Evolutionary conservation across 2,797 vertebrate genomes (phyloP).

Genomic region (Cephalopachus bancanus): DNA sequence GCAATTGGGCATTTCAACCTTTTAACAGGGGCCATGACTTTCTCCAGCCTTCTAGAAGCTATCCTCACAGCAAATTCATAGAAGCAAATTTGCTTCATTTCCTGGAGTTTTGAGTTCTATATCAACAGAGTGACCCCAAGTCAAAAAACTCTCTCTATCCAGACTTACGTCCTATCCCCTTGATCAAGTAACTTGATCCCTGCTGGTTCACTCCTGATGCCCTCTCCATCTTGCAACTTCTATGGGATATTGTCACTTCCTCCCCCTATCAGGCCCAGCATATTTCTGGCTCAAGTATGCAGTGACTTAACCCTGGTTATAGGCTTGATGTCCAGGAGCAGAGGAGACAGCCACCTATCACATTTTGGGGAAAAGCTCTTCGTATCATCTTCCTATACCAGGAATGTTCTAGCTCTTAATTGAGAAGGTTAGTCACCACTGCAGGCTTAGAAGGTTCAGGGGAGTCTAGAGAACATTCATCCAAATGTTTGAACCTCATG

Average conservation of each 20-base stretch:
- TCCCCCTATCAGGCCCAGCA: neutral
- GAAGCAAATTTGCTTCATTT: neutral
- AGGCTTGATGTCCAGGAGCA: neutral
- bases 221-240: neutral
- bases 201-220: neutral
- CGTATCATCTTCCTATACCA: neutral
- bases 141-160: neutral
- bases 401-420: neutral
- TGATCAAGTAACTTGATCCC: neutral
- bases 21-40: neutral
- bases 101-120: neutral
- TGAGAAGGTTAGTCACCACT: neutral
- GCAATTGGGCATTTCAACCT: neutral
- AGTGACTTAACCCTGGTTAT: neutral
- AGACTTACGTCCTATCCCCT: neutral
- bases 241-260: neutral
- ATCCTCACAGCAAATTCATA: neutral
- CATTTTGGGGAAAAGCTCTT: neutral
- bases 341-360: neutral
- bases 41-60: conserved; percentile 30
- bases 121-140: neutral
- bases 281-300: neutral
- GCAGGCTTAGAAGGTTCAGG: neutral
- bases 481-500: neutral
- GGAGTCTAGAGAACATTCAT: neutral